Evolutionary conservation across 1,140 invertebrate species (phyloP), one percentile per base, ranked within the genome.

Genomic region (Atta cephalotes): DNA sequence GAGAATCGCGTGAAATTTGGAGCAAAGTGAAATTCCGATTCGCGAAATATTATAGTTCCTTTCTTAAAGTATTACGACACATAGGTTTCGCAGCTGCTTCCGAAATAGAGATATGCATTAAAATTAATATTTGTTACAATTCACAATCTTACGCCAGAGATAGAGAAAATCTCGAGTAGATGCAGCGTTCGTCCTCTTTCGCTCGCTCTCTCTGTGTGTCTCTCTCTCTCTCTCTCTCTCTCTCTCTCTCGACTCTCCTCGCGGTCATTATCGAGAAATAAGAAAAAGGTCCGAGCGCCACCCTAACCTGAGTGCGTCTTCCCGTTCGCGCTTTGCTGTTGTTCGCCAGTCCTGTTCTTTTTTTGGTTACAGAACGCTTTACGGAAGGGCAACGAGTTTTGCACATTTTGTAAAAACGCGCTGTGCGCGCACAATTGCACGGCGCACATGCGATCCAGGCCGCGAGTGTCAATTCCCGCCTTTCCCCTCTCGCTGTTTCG

Each of bases 331-430:
- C 3, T 25, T 25, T 25, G 25, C 25, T 25, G 25, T 25, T 25
- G 25, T 21, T 2, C n/a, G 62, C 28, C 21, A 45, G 16, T 72
- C 66, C 16, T 21, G 21, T 14, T 31, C 35, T 70, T 31, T 51
- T 60, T 60, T 21, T 31, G 49, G 5, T 3, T 12, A 6, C 62
- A 28, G 45, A 51, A 53, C 51, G 35, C 53, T 28, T 16, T 9
- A 9, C 45, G 31, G 31, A 6, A 6, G 10, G 49, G 21, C 49
- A 63, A 63, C 31, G 53, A 49, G 2, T 76, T 72, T 56, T 28
- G 18, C 79, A 84, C 82, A 88, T 88, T 79, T 86, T 86, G 82
- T 88, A 58, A 58, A 58, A 60, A 35, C 51, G 18, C 31, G 58
- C 85, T 62, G 49, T 65, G 85, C 80, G 31, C 31, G 31, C 31